Conservation (phyloP, 1,140 invertebrate genomes). For the Leucophenga varia region DNA sequence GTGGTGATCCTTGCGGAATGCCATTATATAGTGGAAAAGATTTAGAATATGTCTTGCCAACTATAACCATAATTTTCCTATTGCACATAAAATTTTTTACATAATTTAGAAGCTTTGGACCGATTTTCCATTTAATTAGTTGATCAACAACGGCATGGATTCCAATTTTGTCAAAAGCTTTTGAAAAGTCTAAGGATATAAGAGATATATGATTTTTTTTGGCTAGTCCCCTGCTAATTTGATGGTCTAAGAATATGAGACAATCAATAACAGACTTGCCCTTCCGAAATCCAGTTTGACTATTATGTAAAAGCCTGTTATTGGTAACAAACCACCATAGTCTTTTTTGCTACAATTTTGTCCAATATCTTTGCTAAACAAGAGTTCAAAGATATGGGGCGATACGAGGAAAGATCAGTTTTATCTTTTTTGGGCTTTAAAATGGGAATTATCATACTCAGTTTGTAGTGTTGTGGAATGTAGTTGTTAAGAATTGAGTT, state of each 20-base stretch:
- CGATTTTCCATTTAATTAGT: conserved; percentile 14
- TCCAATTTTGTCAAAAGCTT: conserved; percentile 8
- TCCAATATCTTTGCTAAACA: conserved; percentile 7
- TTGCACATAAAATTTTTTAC: conserved; percentile 1
- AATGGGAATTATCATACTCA: conserved; percentile 1
- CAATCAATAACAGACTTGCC: conserved; percentile 3
- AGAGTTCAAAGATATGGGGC: conserved; percentile 10
- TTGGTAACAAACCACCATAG: conserved; percentile 9
- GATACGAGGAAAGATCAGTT: background rate
- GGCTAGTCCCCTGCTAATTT: background rate
- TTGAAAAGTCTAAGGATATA: conserved; percentile 10
- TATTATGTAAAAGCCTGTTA: background rate
- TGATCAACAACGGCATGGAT: conserved; percentile 8
- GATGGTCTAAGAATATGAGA: conserved; percentile 2
- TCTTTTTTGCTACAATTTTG: conserved; percentile 11
- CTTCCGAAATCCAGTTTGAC: conserved; percentile 6
- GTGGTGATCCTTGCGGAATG: conserved; percentile 12
- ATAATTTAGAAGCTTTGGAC: conserved; percentile 7
- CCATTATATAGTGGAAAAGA: conserved; percentile 7
- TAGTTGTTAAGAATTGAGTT: conserved; percentile 5
- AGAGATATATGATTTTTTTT: conserved; percentile 12
- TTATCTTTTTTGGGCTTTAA: conserved; percentile 9
- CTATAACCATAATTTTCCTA: conserved; percentile 9
- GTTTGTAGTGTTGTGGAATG: conserved; percentile 12
- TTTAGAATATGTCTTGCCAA: conserved; percentile 4